A percentile compares a stretch with the other conserved stretches of the same genome.
phyloP scores from a whole-genome alignment of 2,888 invertebrate species.

The Rhingia rostrata region DNA sequence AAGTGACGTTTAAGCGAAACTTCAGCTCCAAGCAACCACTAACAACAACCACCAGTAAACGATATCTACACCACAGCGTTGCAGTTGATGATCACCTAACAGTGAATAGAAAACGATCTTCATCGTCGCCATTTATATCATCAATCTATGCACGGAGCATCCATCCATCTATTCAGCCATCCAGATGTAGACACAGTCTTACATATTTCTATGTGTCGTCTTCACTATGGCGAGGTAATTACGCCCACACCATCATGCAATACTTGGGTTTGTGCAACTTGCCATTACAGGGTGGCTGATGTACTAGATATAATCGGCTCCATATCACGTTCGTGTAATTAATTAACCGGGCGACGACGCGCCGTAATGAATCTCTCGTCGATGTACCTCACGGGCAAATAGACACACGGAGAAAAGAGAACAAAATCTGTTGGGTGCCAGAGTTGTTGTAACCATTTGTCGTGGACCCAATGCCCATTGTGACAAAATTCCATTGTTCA shows the following conservation, averaged over 20 bases:
- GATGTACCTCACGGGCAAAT: not conserved
- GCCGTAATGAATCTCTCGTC: conserved; percentile 49
- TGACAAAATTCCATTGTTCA: conserved; percentile 70
- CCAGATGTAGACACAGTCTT: conserved; percentile 17
- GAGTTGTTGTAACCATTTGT: conserved; percentile 51
- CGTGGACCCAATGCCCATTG: conserved; percentile 61
- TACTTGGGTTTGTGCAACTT: conserved; percentile 56
- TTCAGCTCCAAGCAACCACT: conserved; percentile 30
- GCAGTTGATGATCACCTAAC: conserved; percentile 60
- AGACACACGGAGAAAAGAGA: not conserved
- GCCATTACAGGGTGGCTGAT: conserved; percentile 42
- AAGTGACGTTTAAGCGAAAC: conserved; percentile 35
- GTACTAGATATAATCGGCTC: conserved; percentile 43
- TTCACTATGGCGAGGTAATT: conserved; percentile 43
- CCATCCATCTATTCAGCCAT: conserved; percentile 10
- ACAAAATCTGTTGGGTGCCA: not conserved
- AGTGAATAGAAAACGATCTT: conserved; percentile 66
- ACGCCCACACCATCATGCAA: conserved; percentile 62
- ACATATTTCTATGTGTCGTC: conserved; percentile 18
- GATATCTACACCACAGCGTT: conserved; percentile 34
- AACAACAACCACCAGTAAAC: conserved; percentile 46
- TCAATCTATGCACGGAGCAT: conserved; percentile 25
- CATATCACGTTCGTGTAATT: conserved; percentile 70
- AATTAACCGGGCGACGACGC: conserved; percentile 57
- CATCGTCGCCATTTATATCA: conserved; percentile 59